phyloP scores from a whole-genome alignment of 2,888 invertebrate species.

The Gandaritis pyraliata region DNA sequence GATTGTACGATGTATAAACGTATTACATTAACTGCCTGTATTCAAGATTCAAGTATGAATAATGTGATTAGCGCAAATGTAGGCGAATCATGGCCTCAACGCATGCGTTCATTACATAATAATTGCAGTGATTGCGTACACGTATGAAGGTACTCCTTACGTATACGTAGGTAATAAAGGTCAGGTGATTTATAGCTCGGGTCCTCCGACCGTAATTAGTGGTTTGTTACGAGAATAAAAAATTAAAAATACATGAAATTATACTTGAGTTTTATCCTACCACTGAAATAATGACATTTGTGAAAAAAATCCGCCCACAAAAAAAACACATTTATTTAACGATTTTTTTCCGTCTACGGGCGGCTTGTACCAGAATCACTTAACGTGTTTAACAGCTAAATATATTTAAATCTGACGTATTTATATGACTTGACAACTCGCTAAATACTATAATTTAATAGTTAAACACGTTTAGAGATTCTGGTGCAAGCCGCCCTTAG shows the following conservation, averaged over 20 bases:
- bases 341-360: too few species aligned
- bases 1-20: slow-evolving; percentile 48
- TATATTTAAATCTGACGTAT: too few species aligned
- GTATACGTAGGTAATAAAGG: slow-evolving; percentile 18
- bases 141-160: neutral
- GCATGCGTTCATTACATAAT: slow-evolving; percentile 22
- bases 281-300: neutral
- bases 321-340: neutral
- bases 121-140: slow-evolving; percentile 19
- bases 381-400: too few species aligned
- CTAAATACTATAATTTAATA: too few species aligned
- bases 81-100: slow-evolving; percentile 13
- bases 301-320: neutral
- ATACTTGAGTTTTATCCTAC: neutral
- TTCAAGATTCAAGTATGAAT: slow-evolving; percentile 20
- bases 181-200: slow-evolving; percentile 22
- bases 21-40: slow-evolving; percentile 18
- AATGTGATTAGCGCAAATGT: slow-evolving; percentile 19
- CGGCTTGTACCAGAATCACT: too few species aligned
- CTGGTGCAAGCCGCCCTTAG: too few species aligned
- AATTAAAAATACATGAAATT: slow-evolving; percentile 8
- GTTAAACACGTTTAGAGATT: too few species aligned
- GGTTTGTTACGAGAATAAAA: slow-evolving; percentile 16
- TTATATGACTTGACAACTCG: too few species aligned
- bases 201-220: slow-evolving; percentile 20